Conservation (phyloP, 2,113 vertebrate genomes). For the Podiceps cristatus region DNA sequence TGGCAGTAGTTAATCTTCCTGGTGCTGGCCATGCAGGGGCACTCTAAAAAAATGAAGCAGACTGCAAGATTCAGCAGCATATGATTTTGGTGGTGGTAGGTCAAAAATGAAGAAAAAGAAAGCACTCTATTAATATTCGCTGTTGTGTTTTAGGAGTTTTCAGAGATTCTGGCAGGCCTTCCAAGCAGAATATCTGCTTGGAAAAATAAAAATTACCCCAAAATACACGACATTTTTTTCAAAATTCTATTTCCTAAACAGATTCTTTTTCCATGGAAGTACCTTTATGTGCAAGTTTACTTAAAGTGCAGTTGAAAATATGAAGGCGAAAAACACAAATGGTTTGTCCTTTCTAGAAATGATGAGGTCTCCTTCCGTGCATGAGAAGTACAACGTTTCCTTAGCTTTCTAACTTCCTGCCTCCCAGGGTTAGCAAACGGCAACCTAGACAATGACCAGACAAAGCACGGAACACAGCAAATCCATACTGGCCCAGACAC, state of each 20-base stretch:
- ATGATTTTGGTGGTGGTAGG: neutral
- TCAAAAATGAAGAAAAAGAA: neutral
- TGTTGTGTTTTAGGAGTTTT: neutral
- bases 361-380: neutral
- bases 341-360: neutral
- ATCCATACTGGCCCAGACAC: neutral
- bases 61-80: neutral
- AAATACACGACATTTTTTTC: neutral
- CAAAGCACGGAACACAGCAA: neutral
- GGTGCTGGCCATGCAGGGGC: accelerated
- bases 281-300: neutral
- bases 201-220: neutral
- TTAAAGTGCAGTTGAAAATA: neutral
- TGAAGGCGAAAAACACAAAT: neutral
- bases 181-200: accelerated
- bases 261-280: neutral
- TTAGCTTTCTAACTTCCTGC: accelerated
- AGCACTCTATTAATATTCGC: neutral
- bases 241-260: neutral
- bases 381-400: neutral
- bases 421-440: neutral
- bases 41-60: neutral
- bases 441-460: neutral
- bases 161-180: neutral
- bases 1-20: neutral